These are phyloP conservation scores for Conchocele bisecta DNA, from an alignment of 2,888 invertebrate species.

Conservation along the genomic window DNA sequence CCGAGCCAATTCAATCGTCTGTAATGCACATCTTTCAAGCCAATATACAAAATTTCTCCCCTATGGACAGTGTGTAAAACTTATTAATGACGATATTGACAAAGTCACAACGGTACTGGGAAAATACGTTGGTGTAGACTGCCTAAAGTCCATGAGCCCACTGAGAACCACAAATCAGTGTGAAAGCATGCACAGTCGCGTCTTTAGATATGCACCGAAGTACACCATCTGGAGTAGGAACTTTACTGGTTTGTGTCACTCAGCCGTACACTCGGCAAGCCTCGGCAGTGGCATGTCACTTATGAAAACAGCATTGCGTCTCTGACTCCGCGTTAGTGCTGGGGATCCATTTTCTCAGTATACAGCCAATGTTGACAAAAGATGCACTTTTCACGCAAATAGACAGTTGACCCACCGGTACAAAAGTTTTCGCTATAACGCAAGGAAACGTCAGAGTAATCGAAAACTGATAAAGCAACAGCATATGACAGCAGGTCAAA, in stretches of 20 bases:
- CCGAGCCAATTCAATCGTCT: constrained; percentile 4
- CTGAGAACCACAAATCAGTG: constrained; percentile 17
- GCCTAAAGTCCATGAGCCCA: constrained; percentile 4
- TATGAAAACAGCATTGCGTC: neutral
- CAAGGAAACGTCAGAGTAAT: neutral
- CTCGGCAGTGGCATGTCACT: neutral
- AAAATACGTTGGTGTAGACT: neutral
- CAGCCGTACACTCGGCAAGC: constrained; percentile 7
- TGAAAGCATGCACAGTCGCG: constrained; percentile 16
- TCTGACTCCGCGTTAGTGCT: neutral
- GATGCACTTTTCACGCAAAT: neutral
- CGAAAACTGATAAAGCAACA: neutral
- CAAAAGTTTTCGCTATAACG: neutral
- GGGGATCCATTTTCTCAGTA: constrained; percentile 6
- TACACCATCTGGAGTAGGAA: constrained; percentile 24
- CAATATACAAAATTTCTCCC: constrained; percentile 5
- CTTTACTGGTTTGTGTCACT: constrained; percentile 14
- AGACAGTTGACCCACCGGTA: neutral
- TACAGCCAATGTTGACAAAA: neutral
- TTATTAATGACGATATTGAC: constrained; percentile 7
- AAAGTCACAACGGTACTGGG: neutral
- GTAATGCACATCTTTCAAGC: constrained; percentile 5
- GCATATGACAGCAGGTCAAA: neutral
- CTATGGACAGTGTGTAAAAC: constrained; percentile 12
- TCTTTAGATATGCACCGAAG: constrained; percentile 15